Evolutionary conservation across 2,888 invertebrate genomes (phyloP).

Genomic region (Operophtera brumata): DNA sequence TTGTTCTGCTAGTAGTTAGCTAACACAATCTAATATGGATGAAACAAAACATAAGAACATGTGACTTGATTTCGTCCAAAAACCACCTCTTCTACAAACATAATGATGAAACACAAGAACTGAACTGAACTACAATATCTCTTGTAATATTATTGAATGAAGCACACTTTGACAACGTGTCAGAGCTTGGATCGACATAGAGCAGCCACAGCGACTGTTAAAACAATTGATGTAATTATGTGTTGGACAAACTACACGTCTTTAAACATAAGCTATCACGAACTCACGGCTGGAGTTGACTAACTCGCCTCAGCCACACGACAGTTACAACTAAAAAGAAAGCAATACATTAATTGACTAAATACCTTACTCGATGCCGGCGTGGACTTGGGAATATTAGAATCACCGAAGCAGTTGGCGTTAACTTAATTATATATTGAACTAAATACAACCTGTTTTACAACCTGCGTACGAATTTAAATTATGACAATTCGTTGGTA

Average conservation of each 20-base stretch:
- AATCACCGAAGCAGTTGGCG: slow-evolving; percentile 13
- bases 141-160: neutral
- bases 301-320: slow-evolving; percentile 57
- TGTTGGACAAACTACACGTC: neutral
- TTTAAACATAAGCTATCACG: slow-evolving; percentile 55
- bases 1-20: neutral
- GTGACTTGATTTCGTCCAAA: too few species aligned
- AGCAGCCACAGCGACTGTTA: slow-evolving; percentile 20
- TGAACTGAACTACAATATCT: neutral
- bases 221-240: neutral
- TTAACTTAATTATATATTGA: slow-evolving; percentile 16
- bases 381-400: slow-evolving; percentile 43
- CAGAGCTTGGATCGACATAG: slow-evolving; percentile 5
- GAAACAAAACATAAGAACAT: too few species aligned
- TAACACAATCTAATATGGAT: neutral
- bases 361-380: slow-evolving; percentile 73
- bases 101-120: neutral
- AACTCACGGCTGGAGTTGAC: slow-evolving; percentile 49
- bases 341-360: slow-evolving; percentile 79
- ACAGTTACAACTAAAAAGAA: slow-evolving; percentile 55
- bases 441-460: slow-evolving; percentile 21
- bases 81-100: neutral
- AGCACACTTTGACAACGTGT: neutral
- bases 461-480: slow-evolving; percentile 19
- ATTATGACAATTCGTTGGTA: slow-evolving; percentile 14